These are phyloP conservation scores for Platysteira castanea DNA, from an alignment of 2,113 vertebrate genomes.

Conservation along the genomic window DNA sequence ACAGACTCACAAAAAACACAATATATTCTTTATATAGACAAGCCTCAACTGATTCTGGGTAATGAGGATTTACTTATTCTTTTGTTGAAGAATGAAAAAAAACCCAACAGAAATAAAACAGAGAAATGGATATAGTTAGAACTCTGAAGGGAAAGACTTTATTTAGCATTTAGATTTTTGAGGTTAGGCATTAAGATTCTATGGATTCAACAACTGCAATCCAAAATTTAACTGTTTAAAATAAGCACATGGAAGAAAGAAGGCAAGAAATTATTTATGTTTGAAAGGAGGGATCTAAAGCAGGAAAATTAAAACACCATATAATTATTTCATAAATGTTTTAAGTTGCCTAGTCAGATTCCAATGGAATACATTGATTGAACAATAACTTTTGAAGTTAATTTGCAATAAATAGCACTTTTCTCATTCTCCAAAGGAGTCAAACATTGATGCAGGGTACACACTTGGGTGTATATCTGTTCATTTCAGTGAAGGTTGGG, in stretches of 20 bases:
- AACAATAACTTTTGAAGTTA: neutral
- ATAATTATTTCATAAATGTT: neutral
- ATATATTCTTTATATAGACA: neutral
- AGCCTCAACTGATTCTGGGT: neutral
- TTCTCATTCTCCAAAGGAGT: neutral
- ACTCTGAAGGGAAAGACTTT: neutral
- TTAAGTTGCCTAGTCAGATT: neutral
- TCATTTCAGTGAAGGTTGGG: neutral
- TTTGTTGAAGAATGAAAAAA: constrained; percentile 2
- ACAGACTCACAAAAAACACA: neutral
- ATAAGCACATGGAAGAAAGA: neutral
- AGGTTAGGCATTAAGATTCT: constrained; percentile 33
- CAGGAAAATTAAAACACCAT: neutral
- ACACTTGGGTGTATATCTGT: accelerated
- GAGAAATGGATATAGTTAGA: neutral
- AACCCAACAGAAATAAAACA: neutral
- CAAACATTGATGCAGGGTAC: neutral
- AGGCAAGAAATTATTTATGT: neutral
- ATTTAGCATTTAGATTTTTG: constrained; percentile 34
- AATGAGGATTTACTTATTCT: constrained; percentile 27
- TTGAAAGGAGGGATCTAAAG: neutral
- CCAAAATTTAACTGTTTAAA: constrained; percentile 2
- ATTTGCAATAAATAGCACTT: neutral
- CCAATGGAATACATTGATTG: neutral
- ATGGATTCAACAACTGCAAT: neutral